Conservation (phyloP, 2,113 vertebrate species). For the Gobio gobio region DNA sequence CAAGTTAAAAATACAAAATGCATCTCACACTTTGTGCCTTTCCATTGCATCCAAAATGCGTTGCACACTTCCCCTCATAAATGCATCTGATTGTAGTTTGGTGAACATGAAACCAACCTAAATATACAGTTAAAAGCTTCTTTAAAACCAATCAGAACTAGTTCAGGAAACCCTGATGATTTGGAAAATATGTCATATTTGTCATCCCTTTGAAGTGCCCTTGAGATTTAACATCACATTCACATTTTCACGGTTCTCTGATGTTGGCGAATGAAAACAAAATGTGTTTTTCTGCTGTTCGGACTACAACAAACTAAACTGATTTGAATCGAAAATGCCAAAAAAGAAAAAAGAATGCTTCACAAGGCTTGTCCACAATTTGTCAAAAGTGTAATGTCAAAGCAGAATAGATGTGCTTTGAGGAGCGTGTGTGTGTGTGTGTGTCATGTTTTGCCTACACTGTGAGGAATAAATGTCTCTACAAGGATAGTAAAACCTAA, state of each 20-base stretch:
- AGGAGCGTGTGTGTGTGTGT: too few species aligned
- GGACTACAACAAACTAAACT: not conserved
- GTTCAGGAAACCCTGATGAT: too few species aligned
- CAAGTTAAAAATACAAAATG: not conserved
- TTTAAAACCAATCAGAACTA: not conserved
- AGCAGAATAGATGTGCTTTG: not conserved
- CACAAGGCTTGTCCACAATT: not conserved
- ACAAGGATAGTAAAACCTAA: not conserved
- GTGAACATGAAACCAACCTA: not conserved
- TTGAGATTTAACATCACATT: not conserved
- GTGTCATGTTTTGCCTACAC: not conserved
- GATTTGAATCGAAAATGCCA: not conserved
- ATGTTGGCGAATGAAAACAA: not conserved
- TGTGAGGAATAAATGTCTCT: not conserved
- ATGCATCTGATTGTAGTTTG: not conserved
- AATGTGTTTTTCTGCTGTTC: not conserved
- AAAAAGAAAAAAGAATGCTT: not conserved
- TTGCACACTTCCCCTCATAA: not conserved
- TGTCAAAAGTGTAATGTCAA: not conserved
- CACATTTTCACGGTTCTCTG: not conserved
- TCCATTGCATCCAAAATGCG: not conserved
- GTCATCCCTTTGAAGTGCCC: not conserved
- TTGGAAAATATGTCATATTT: not conserved
- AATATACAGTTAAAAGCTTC: not conserved
- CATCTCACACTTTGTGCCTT: not conserved